These are phyloP conservation scores for Ophion slaviceki DNA, from an alignment of 2,888 invertebrate species.

Conservation along the genomic window DNA sequence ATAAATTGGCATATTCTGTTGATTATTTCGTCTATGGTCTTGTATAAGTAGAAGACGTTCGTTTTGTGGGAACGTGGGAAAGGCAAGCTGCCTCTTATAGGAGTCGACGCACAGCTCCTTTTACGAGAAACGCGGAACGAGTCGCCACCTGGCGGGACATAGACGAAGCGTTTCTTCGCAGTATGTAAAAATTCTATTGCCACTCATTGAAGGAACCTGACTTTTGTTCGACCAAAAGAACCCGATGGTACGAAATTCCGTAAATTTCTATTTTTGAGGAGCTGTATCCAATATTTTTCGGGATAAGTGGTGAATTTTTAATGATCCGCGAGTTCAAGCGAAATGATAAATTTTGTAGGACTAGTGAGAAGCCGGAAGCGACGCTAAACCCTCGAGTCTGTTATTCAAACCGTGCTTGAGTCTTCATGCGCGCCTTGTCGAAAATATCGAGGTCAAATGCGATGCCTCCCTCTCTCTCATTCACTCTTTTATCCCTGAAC, in stretches of 20 bases:
- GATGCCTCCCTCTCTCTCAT: constrained; percentile 32
- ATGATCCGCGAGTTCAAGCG: background rate
- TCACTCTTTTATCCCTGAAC: constrained; percentile 24
- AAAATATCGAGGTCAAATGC: constrained; percentile 61
- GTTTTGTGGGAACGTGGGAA: too few species aligned
- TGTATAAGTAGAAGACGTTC: too few species aligned
- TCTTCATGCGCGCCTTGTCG: constrained; percentile 30
- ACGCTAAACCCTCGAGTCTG: constrained; percentile 13
- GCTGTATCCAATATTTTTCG: background rate
- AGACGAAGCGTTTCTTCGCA: too few species aligned
- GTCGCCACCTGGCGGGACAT: background rate
- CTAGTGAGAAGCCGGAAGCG: background rate
- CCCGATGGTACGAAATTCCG: background rate
- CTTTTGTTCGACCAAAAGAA: background rate
- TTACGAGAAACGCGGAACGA: background rate
- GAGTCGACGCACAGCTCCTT: background rate
- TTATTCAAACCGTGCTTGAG: constrained; percentile 26
- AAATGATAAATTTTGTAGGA: background rate
- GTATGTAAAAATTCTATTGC: background rate
- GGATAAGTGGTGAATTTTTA: background rate
- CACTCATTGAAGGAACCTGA: background rate
- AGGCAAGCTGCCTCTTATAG: background rate
- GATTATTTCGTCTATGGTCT: too few species aligned
- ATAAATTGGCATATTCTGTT: too few species aligned
- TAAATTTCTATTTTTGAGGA: background rate